These are phyloP conservation scores for Melipona beecheii DNA, from an alignment of 2,888 invertebrate genomes.

Conservation along the genomic window DNA sequence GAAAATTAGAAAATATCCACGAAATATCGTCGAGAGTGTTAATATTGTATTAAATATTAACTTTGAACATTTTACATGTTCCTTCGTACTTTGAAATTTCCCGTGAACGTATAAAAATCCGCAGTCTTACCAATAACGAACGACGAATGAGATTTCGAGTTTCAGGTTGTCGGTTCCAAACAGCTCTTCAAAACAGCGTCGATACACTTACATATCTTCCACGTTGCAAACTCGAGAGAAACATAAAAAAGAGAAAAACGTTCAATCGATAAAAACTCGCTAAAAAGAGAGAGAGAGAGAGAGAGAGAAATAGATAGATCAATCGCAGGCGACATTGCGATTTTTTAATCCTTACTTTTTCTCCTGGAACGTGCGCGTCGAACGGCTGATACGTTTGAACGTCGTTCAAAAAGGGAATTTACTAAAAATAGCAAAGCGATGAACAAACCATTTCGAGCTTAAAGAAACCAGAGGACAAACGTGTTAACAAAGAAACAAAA, in stretches of 20 bases:
- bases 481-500: background rate
- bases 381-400: conserved; percentile 16
- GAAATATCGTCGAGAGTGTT: too few species aligned
- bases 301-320: background rate
- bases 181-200: conserved; percentile 11
- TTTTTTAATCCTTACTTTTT: conserved; percentile 31
- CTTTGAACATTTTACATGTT: too few species aligned
- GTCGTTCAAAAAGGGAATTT: background rate
- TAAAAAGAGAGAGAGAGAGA: background rate
- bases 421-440: background rate
- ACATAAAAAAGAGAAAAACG: background rate
- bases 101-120: too few species aligned
- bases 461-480: conserved; percentile 10
- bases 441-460: conserved; percentile 48
- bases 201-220: conserved; percentile 44
- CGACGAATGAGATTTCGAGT: background rate
- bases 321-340: conserved; percentile 18
- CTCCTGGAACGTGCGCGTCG: conserved; percentile 36
- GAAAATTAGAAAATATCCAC: too few species aligned
- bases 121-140: too few species aligned
- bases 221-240: conserved; percentile 9
- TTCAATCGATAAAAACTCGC: background rate
- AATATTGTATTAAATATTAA: background rate
- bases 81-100: too few species aligned
- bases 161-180: background rate